A percentile compares a stretch with the other conserved stretches of the same genome.
These are phyloP conservation scores for Apodemus agrarius DNA, from an alignment of 2,797 vertebrate species.

Conservation along the genomic window DNA sequence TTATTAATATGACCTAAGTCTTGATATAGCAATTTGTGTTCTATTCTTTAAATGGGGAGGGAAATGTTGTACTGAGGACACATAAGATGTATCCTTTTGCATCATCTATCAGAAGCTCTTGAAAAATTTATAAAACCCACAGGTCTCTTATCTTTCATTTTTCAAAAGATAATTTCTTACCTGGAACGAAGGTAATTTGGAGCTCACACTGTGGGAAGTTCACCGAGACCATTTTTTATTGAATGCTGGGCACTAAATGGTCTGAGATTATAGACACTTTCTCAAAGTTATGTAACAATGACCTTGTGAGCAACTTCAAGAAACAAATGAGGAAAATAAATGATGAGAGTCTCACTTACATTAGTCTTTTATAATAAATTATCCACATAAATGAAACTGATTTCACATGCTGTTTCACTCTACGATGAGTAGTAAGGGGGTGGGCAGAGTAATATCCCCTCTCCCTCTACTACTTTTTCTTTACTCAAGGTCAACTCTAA, in stretches of 20 bases:
- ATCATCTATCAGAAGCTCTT: constrained; percentile 30
- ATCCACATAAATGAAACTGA: neutral
- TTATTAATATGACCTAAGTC: neutral
- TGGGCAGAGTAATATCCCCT: accelerated
- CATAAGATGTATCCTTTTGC: neutral
- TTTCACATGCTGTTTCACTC: neutral
- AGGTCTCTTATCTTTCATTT: neutral
- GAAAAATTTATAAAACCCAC: neutral
- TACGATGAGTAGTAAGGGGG: neutral
- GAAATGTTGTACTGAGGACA: neutral
- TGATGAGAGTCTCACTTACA: neutral
- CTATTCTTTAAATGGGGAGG: neutral
- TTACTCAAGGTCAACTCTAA: neutral
- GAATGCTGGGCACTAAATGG: constrained; percentile 75
- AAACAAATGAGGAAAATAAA: constrained; percentile 25
- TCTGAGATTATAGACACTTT: constrained; percentile 78
- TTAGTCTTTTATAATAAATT: neutral
- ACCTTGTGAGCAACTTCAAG: constrained; percentile 73
- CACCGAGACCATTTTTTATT: constrained; percentile 76
- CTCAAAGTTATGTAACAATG: constrained; percentile 69
- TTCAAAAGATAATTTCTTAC: constrained; percentile 64
- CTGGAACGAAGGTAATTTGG: constrained; percentile 32
- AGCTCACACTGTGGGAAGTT: constrained; percentile 73
- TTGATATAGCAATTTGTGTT: neutral
- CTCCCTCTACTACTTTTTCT: neutral